phyloP scores from a whole-genome alignment of 2,113 vertebrate genomes.

The Australoheros scitulus region DNA sequence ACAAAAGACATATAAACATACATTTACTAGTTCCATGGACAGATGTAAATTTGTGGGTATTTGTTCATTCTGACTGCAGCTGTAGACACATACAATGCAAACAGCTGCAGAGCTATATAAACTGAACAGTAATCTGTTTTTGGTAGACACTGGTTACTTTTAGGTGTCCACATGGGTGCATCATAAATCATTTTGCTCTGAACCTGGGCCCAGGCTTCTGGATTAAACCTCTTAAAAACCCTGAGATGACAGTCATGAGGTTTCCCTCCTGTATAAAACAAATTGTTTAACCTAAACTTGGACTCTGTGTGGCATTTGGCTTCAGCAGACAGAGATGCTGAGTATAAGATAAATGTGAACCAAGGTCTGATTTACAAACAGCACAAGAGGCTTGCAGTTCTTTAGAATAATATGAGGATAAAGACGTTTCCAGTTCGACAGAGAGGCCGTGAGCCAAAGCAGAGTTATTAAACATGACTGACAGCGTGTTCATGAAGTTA shows the following conservation, averaged over 20 bases:
- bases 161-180: neutral
- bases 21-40: neutral
- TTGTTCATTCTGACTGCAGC: neutral
- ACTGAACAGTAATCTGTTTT: neutral
- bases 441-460: neutral
- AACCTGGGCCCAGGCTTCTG: neutral
- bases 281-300: neutral
- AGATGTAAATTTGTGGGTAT: neutral
- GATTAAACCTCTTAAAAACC: neutral
- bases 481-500: neutral
- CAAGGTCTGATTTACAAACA: neutral
- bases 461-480: neutral
- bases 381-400: neutral
- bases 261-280: neutral
- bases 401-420: neutral
- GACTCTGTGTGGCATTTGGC: neutral
- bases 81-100: neutral
- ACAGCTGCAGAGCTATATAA: accelerated
- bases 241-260: neutral
- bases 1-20: neutral
- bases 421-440: neutral
- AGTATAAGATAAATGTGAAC: neutral
- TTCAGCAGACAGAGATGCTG: neutral
- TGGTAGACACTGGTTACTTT: neutral
- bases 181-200: neutral